Evolutionary conservation across 2,797 vertebrate species (phyloP).

Genomic region (Phyllotis vaccarum): DNA sequence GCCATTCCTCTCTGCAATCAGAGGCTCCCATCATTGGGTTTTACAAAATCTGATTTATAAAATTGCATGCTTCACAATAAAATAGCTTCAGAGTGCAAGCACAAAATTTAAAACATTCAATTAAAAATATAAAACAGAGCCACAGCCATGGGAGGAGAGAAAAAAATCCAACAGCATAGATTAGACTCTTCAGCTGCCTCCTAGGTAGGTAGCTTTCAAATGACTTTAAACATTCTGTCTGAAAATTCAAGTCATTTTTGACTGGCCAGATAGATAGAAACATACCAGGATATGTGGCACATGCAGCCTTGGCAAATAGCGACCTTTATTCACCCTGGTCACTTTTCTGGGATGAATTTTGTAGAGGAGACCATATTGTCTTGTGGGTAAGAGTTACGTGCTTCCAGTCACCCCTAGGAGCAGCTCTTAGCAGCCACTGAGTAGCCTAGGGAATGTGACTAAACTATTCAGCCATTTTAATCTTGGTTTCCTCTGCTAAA

Average conservation of each 20-base stretch:
- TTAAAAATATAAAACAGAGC: constrained; percentile 81
- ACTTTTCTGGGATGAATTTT: neutral
- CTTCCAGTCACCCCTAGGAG: neutral
- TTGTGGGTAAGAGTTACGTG: neutral
- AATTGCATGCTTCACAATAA: constrained; percentile 80
- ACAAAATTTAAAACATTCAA: constrained; percentile 82
- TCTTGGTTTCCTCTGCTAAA: constrained; percentile 37
- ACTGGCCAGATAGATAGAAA: constrained; percentile 32
- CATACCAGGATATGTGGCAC: neutral
- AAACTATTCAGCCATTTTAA: neutral
- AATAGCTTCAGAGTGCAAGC: constrained; percentile 73
- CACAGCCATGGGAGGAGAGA: neutral
- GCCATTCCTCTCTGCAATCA: constrained; percentile 73
- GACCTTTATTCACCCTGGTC: neutral
- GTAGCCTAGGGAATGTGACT: neutral
- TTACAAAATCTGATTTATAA: constrained; percentile 83
- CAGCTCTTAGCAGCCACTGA: neutral
- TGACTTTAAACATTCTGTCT: constrained; percentile 33
- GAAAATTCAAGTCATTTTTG: constrained; percentile 54
- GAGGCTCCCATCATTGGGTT: constrained; percentile 79
- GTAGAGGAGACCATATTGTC: neutral
- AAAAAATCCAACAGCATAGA: constrained; percentile 28
- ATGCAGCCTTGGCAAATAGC: neutral
- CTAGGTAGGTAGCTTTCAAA: constrained; percentile 45
- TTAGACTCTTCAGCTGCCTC: constrained; percentile 62